Percentiles rank a stretch among this genome's conserved stretches.
Conservation (phyloP, 1,140 invertebrate species). For the Zaprionus kolodkinae region DNA sequence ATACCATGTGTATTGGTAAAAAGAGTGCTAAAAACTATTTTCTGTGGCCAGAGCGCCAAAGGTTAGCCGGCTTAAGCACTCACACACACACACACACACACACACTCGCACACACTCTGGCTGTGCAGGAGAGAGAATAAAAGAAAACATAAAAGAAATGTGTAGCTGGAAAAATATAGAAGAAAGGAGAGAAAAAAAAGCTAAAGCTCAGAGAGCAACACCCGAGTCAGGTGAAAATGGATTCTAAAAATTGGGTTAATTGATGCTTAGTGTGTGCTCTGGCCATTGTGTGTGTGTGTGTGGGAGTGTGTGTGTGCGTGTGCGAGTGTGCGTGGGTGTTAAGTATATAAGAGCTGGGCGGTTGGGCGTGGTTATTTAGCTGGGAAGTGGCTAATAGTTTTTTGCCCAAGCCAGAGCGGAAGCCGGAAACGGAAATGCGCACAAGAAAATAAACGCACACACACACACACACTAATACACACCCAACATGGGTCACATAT, state of each 20-base stretch:
- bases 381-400: constrained; percentile 81
- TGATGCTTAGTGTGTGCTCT: constrained; percentile 79
- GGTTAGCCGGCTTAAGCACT: constrained; percentile 21
- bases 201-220: constrained; percentile 42
- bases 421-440: constrained; percentile 77
- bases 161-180: constrained; percentile 47
- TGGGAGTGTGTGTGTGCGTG: constrained; percentile 23
- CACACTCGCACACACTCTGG: not conserved
- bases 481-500: constrained; percentile 4
- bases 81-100: constrained; percentile 10
- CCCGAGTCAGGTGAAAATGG: constrained; percentile 76
- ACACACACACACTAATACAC: constrained; percentile 49
- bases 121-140: constrained; percentile 3
- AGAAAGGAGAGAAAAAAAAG: constrained; percentile 24
- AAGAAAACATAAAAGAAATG: constrained; percentile 48
- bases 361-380: constrained; percentile 74
- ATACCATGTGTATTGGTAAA: constrained; percentile 4
- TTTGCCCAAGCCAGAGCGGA: constrained; percentile 59
- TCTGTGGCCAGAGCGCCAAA: constrained; percentile 8
- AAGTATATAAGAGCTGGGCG: constrained; percentile 38
- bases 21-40: constrained; percentile 36
- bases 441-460: constrained; percentile 69
- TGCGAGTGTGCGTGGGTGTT: constrained; percentile 33
- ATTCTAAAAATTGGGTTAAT: constrained; percentile 83
- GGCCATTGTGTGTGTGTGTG: constrained; percentile 38